Percentiles rank a stretch among this genome's conserved stretches.
phyloP scores from a whole-genome alignment of 2,113 vertebrate species.

The Seriola quinqueradiata region DNA sequence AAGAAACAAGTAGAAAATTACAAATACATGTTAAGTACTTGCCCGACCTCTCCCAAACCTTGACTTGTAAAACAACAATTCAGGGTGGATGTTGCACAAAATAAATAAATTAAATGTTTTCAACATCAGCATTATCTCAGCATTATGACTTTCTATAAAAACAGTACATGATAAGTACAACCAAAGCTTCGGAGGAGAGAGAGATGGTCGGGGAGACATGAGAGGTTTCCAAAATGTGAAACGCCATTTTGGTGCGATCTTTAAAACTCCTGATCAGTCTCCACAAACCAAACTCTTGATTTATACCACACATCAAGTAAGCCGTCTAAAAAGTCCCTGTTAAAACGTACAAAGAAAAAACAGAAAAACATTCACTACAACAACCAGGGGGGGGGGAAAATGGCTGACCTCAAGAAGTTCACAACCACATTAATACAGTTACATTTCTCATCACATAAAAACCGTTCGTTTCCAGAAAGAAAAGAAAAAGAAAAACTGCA shows the following conservation, averaged over 20 bases:
- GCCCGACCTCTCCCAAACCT: conserved; percentile 61
- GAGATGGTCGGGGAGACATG: conserved; percentile 63
- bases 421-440: conserved; percentile 87
- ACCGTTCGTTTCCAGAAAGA: conserved; percentile 66
- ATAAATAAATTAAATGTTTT: conserved; percentile 85
- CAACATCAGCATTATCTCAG: conserved; percentile 79
- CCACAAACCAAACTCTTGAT: conserved; percentile 73
- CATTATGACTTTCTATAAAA: conserved; percentile 80
- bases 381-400: conserved; percentile 74
- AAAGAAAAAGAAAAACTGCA: conserved; percentile 72
- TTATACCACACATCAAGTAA: conserved; percentile 83
- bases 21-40: conserved; percentile 75
- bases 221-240: conserved; percentile 59
- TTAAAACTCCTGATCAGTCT: conserved; percentile 69
- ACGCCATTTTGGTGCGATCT: conserved; percentile 66
- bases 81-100: conserved; percentile 78
- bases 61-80: conserved; percentile 73
- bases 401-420: conserved; percentile 83
- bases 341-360: conserved; percentile 77
- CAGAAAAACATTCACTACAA: conserved; percentile 82
- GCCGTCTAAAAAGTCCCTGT: conserved; percentile 79
- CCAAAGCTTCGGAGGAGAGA: conserved; percentile 78
- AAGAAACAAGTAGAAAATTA: conserved; percentile 73
- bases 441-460: conserved; percentile 84
- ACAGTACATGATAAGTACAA: conserved; percentile 80